A percentile compares a stretch with the other conserved stretches of the same genome.
Conservation (phyloP, 1,140 invertebrate genomes). For the Dinoponera quadriceps region DNA sequence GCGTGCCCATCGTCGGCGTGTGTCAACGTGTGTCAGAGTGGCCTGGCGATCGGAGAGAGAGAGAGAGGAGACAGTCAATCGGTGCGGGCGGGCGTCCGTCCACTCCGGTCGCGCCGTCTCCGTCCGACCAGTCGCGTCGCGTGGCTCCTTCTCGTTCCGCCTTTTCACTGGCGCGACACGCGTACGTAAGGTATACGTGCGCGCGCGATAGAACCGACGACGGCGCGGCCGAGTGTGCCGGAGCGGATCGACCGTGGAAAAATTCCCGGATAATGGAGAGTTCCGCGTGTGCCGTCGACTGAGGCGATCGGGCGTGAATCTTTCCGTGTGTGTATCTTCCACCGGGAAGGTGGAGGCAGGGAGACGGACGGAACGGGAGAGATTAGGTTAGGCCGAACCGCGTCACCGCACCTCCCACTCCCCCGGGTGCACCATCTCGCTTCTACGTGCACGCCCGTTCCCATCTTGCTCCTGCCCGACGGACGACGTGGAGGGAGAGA, state of each 20-base stretch:
- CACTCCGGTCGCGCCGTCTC: conserved; percentile 27
- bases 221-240: conserved; percentile 30
- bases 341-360: conserved; percentile 12
- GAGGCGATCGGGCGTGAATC: conserved; percentile 42
- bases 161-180: conserved; percentile 67
- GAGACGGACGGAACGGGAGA: conserved; percentile 47
- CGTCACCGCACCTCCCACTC: conserved; percentile 49
- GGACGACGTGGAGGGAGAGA: conserved; percentile 34
- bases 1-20: conserved; percentile 23
- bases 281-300: conserved; percentile 55
- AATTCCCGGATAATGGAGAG: conserved; percentile 63
- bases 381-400: conserved; percentile 74
- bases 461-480: conserved; percentile 47
- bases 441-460: conserved; percentile 27
- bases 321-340: conserved; percentile 37
- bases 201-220: conserved; percentile 14
- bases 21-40: conserved; percentile 27
- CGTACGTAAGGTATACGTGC: conserved; percentile 31
- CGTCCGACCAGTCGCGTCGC: conserved; percentile 55
- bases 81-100: not conserved
- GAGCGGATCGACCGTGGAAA: conserved; percentile 43
- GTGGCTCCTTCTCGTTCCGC: conserved; percentile 53
- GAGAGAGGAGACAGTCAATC: not conserved
- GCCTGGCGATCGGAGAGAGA: not conserved
- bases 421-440: conserved; percentile 20